Evolutionary conservation across 2,797 vertebrate genomes (phyloP), one percentile per base, ranked within the genome.

Genomic region (Sitta carolinensis): DNA sequence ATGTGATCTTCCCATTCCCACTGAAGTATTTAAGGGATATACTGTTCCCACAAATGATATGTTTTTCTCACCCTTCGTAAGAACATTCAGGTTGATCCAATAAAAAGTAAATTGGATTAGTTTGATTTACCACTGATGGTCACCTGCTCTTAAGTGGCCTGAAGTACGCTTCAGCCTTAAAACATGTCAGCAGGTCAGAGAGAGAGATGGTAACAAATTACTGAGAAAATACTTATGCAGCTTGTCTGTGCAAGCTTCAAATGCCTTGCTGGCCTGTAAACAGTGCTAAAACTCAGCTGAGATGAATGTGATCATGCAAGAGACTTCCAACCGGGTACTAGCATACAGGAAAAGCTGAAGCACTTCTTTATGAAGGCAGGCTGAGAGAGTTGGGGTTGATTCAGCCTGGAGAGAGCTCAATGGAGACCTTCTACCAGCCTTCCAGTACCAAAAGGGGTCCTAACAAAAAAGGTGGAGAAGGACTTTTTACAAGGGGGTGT

Each of bases 41-140:
- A 32, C 15, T 1, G 1, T 61, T 87, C 68, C 20, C 52, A 66
- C 18, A 75, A 34, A 50, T 0, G 0, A 40, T 34, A 76, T n/a
- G 21, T 50, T 90, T 91, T 74, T 21, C 61, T 77, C 54, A 50
- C 13, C 10, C 50, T 74, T 67, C 47, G 3, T 77, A 62, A 93
- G 69, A 21, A 72, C 45, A 23, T 54, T 61, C 63, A 55, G 14
- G 42, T 36, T 89, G 92, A 91, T 70, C 73, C 68, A 89, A 80
- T 89, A 83, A 70, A 93, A 91, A 36, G 13, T 27, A 83, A 83
- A 95, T 61, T 4, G 13, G 89, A 92, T 94, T 80, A 47, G 32
- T 64, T 3, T 89, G 91, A 89, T 91, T 85, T 75, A 75, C 34
- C 57, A 74, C 50, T 48, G 38, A 77, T 10, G 3, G 82, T 68